Evolutionary conservation across 2,113 vertebrate species (phyloP).

Genomic region (Seriola rivoliana): DNA sequence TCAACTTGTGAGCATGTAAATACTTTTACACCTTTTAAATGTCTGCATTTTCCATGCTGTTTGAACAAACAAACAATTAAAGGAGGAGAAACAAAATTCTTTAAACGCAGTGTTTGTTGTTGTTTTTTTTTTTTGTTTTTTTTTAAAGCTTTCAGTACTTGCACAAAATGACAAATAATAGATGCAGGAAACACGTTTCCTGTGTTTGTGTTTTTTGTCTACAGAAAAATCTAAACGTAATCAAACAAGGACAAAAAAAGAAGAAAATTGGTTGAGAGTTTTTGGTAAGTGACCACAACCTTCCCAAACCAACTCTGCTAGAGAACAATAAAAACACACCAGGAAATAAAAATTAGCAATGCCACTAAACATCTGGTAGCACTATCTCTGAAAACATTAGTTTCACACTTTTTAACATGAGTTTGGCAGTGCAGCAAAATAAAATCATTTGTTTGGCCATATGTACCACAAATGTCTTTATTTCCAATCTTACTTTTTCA

Average conservation of each 20-base stretch:
- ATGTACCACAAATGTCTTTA: neutral
- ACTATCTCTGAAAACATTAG: neutral
- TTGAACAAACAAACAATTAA: neutral
- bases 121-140: neutral
- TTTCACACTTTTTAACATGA: neutral
- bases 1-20: constrained; percentile 5
- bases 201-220: neutral
- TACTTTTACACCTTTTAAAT: neutral
- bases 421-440: neutral
- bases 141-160: constrained; percentile 5
- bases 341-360: neutral
- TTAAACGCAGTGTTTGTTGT: neutral
- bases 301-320: neutral
- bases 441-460: neutral
- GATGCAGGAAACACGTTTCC: neutral
- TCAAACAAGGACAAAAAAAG: neutral
- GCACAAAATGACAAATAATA: constrained; percentile 2
- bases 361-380: neutral
- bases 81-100: neutral
- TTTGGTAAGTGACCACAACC: neutral
- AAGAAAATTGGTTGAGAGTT: neutral
- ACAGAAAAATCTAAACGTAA: neutral
- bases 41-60: constrained; percentile 1
- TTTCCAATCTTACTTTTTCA: neutral
- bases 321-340: neutral